These are phyloP conservation scores for Himalopsyche tibetana DNA, from an alignment of 2,888 invertebrate genomes.

Conservation along the genomic window DNA sequence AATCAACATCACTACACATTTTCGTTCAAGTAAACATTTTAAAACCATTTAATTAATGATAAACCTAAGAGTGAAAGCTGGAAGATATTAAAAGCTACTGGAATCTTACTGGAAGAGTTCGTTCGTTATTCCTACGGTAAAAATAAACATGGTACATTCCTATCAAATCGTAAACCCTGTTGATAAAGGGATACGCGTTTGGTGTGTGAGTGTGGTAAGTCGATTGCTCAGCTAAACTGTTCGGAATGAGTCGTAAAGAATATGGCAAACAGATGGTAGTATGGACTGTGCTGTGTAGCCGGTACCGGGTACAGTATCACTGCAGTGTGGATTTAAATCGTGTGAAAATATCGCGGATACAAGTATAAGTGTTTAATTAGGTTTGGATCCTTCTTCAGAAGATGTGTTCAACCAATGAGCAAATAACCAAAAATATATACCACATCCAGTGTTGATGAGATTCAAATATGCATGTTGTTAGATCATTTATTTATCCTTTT, in stretches of 20 bases:
- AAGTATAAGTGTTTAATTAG: neutral
- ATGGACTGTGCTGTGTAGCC: neutral
- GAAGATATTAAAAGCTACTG: neutral
- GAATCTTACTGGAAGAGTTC: constrained; percentile 17
- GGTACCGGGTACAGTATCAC: constrained; percentile 32
- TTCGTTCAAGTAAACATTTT: too few species aligned
- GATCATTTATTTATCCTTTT: too few species aligned
- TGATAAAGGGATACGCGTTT: constrained; percentile 10
- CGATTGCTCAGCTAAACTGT: neutral
- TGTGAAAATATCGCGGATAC: constrained; percentile 50
- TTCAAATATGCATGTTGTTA: too few species aligned
- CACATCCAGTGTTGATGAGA: too few species aligned
- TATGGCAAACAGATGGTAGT: constrained; percentile 52
- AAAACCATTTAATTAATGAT: too few species aligned
- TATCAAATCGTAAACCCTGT: constrained; percentile 37
- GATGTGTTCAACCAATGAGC: neutral
- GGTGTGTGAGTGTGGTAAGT: neutral
- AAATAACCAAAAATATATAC: too few species aligned
- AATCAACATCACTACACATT: too few species aligned
- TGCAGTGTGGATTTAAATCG: neutral
- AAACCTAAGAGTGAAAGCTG: constrained; percentile 27
- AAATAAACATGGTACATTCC: constrained; percentile 51
- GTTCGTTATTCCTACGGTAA: constrained; percentile 47
- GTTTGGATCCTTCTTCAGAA: neutral
- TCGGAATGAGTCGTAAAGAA: constrained; percentile 36